Evolutionary conservation across 2,113 vertebrate genomes (phyloP), one percentile per base, ranked within the genome.

Genomic region (Aythya baeri): DNA sequence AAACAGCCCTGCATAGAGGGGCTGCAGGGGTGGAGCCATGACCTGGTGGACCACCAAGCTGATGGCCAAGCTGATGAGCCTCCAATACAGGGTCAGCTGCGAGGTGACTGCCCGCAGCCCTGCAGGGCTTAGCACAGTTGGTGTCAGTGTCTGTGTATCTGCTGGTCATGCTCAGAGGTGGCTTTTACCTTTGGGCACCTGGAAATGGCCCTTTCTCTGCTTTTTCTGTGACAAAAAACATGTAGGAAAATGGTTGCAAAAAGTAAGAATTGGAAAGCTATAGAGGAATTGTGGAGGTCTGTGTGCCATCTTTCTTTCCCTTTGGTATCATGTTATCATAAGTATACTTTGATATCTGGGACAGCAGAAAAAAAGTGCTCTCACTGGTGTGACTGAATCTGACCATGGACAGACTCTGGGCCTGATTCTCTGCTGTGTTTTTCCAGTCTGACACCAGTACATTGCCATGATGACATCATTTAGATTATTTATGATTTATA

Each of bases 401-500:
- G 59, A 23, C 85, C 81, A 1, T 23, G 61, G 85, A 85, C 77
- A 92, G 29, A 25, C 13, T 36, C 38, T 68, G 55, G 77, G 41
- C 50, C 73, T 74, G 84, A 41, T 34, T 93, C 67, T 83, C 44
- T 61, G 65, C 61, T 88, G 52, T 78, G 70, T 78, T 91, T 65
- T 93, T 95, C 79, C 88, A 78, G 52, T 59, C 86, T 86, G 90
- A 90, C 92, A 94, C 88, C 58, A 89, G 36, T 13, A 76, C 58
- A 67, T 62, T 85, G 89, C 94, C 95, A 58, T 41, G 57, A 82
- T 93, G 91, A 94, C 93, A 96, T 96, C 92, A 96, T 95, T 94
- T 95, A 90, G 92, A 93, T 95, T 96, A 96, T 68, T 96, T 57
- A 52, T 96, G 94, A 97, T 96, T 97, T 96, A 96, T 95, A 88